phyloP scores from a whole-genome alignment of 2,888 invertebrate species.

The Drosophila incognita region DNA sequence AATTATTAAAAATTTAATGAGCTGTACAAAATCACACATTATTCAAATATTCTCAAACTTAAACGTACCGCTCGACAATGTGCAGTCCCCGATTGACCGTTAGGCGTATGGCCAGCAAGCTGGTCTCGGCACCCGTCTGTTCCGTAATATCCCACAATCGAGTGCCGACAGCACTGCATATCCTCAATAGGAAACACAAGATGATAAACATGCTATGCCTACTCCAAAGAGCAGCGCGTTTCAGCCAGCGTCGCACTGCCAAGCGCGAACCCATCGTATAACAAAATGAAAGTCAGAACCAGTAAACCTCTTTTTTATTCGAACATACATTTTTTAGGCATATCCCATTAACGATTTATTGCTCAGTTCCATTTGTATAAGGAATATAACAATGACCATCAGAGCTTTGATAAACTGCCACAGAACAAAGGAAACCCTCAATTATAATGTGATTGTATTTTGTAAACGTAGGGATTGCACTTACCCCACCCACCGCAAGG shows the following conservation, averaged over 20 bases:
- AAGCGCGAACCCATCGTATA: slow-evolving; percentile 19
- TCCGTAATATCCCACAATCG: slow-evolving; percentile 50
- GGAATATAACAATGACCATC: slow-evolving; percentile 78
- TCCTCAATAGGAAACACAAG: neutral
- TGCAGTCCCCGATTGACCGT: slow-evolving; percentile 72
- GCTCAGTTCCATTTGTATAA: slow-evolving; percentile 81
- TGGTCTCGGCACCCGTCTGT: slow-evolving; percentile 76
- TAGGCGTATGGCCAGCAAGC: slow-evolving; percentile 74
- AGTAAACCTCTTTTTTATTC: slow-evolving; percentile 32
- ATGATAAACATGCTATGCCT: neutral
- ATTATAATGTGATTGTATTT: slow-evolving; percentile 3
- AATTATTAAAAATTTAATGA: neutral
- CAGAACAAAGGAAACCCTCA: slow-evolving; percentile 24
- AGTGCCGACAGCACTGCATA: neutral
- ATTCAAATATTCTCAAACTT: neutral
- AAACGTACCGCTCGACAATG: slow-evolving; percentile 68
- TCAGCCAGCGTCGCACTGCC: slow-evolving; percentile 4
- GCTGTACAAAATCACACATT: neutral
- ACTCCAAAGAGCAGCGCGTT: neutral
- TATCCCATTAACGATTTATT: slow-evolving; percentile 62
- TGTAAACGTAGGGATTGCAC: slow-evolving; percentile 4
- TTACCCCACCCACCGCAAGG: slow-evolving; percentile 77
- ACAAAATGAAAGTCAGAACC: slow-evolving; percentile 12
- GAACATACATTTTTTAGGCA: neutral
- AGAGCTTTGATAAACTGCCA: slow-evolving; percentile 74